phyloP scores from a whole-genome alignment of 2,113 vertebrate species.

The Apteryx owenii region DNA sequence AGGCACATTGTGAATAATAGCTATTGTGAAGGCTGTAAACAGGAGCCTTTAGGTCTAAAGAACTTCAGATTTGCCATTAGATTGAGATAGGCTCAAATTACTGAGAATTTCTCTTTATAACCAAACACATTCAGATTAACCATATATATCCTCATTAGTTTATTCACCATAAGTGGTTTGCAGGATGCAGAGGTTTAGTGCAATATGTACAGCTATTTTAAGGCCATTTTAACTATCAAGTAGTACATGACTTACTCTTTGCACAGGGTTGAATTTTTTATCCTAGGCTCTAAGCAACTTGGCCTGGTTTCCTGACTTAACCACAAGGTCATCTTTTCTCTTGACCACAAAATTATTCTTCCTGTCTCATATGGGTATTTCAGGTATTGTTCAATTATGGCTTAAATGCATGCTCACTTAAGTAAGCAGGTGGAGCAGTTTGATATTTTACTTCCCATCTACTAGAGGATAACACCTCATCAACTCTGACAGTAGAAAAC shows the following conservation, averaged over 20 bases:
- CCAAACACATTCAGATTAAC: neutral
- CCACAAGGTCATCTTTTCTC: conserved; percentile 1
- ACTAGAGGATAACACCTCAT: neutral
- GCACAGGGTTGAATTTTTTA: neutral
- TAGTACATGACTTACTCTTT: neutral
- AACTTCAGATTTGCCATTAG: neutral
- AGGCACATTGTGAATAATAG: neutral
- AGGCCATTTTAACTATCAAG: neutral
- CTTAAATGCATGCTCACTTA: neutral
- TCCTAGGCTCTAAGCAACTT: neutral
- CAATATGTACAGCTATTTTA: neutral
- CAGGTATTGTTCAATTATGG: conserved; percentile 10
- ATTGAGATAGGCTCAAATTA: neutral
- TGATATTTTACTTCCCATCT: neutral
- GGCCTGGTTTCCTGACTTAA: conserved; percentile 1
- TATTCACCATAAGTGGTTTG: neutral
- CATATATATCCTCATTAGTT: neutral
- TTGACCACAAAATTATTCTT: conserved; percentile 13
- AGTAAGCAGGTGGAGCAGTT: neutral
- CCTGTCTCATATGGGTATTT: neutral
- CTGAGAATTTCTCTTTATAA: neutral
- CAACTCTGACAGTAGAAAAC: neutral
- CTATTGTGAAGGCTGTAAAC: neutral
- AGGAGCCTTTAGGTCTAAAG: neutral
- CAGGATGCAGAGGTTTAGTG: neutral